Base-by-base conservation (phyloP, 2,888 invertebrate species). In the Leucophenga montana region DNA sequence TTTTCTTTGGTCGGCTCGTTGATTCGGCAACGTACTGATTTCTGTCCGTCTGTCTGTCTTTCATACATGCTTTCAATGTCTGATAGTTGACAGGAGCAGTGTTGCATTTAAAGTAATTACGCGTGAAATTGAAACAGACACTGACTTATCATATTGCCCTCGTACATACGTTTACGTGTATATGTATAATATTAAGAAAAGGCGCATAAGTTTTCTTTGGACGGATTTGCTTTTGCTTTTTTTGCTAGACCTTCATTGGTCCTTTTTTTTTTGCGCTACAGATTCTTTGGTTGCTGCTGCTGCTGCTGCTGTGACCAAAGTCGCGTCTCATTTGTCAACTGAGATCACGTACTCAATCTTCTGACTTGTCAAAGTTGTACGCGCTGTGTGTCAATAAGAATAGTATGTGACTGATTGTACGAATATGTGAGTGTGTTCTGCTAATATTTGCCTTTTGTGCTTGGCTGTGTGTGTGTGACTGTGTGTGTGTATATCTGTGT, bases 271-370 rank as follows among this genome's bases (percentile, higher is more conserved):
- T n/a, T n/a, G n/a, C n/a, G n/a, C 18, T 61, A 48, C 44, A 65
- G 56, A 65, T 61, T 53, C 61, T 69, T 22, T 59, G 72, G 66
- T 75, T 69, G 3, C 8, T 33, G 3, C 8, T 33, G 33, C n/a
- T n/a, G 27, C 27, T 33, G 61, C 3, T 66, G 53, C 66, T 53
- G 53, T 20, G 33, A 54, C 31, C 54, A 39, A 39, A 54, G 54
- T 53, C 14, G 39, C 53, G 76, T 75, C 78, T 73, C 80, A 84
- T 81, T 82, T 82, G 84, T 80, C 80, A 82, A 83, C 76, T 74
- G 82, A 81, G 73, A 74, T 79, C 81, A 81, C 81, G 81, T 81
- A 84, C 82, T 81, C 84, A 84, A 81, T 81, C 84, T 81, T 81
- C 81, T 75, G 83, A 74, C 76, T 74, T 81, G 84, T 84, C 81